Base-by-base conservation (phyloP, 1,140 invertebrate genomes). In the Tyrophagus putrescentiae region DNA sequence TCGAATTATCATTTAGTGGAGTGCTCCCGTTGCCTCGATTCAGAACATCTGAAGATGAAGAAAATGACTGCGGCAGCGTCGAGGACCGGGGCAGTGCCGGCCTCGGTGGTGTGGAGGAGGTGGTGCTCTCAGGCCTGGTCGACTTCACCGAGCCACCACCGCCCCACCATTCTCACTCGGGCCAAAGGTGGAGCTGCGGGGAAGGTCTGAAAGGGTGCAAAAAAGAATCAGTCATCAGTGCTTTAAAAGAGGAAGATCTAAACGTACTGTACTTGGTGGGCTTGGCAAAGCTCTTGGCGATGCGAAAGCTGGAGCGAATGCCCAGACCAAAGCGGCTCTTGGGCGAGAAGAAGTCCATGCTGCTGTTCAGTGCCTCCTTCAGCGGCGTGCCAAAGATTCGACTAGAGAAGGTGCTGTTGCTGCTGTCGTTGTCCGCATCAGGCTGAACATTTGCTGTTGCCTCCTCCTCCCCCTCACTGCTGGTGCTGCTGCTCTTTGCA, bases 181-280 rank as follows among this genome's bases (percentile, higher is more conserved):
- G 34, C 65, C 60, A 61, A 68, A 67, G 2, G 66, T 65, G 16
- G 65, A 64, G 34, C 67, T 68, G 11, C 67, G 64, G 6, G 66
- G n/a, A 23, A 64, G 39, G 25, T n/a, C 52, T 54, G 25, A 33
- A 27, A 54, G 39, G 27, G 18, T 34, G 39, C 25, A 32, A 54
- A 27, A 36, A 27, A 54, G 27, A 54, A 27, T 28, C 2, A n/a
- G n/a, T n/a, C n/a, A n/a, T n/a, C n/a, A n/a, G n/a, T n/a, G n/a
- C n/a, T n/a, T n/a, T n/a, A 50, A 25, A 33, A 25, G 36, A n/a
- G n/a, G 11, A 52, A 16, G 2, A n/a, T 52, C 3, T 27, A 9
- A 34, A 31, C 52, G 18, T 54, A 54, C 52, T 25, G 25, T 54
- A 54, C 4, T 27, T 13, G 27, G 29, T 28, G 9, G 36, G 34